Base-by-base conservation (phyloP, 2,888 invertebrate species). In the Zhuqinia jingwanae region DNA sequence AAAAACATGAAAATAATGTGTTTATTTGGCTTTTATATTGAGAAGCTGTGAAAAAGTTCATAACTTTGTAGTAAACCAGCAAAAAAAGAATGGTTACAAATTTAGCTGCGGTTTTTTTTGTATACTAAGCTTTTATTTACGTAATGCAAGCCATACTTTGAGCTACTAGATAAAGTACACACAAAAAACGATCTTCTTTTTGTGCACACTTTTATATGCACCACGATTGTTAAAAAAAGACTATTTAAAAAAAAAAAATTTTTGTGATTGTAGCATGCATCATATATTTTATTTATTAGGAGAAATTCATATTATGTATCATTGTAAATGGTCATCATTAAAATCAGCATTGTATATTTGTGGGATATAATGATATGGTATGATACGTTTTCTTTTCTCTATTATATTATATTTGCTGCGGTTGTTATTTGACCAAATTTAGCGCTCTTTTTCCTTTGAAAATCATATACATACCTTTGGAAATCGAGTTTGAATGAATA, bases 221-320 rank as follows among this genome's bases (percentile, higher is more conserved):
- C 22, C 56, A 13, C 20, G 50, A 3, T 47, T 47, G 5, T 47
- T 47, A 42, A 11, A 15, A 47, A 47, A 47, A 47, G 47, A 47
- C n/a, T n/a, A n/a, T n/a, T n/a, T n/a, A n/a, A 47, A 20, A 56
- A 53, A 79, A 17, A 65, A 68, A 80, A 27, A 17, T 79, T 58
- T 25, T 63, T 63, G n/a, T n/a, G n/a, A n/a, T n/a, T 45, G 20
- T 63, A 63, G 45, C 63, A 78, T 53, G 78, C 73, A 75, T 75
- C 75, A 63, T 75, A 60, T 82, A 50, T 75, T 63, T 63, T 63
- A 75, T 75, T 82, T 82, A 75, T 75, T 75, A 27, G 60, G 82
- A 75, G 81, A 82, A 82, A 75, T n/a, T 82, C 73, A 73, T 47
- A 73, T 22, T 47, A 27, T 75, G 2, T 65, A 36, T 65, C 36